A percentile compares a stretch with the other conserved stretches of the same genome.
Conservation (phyloP, 2,797 vertebrate species). For the Ispidina picta region DNA sequence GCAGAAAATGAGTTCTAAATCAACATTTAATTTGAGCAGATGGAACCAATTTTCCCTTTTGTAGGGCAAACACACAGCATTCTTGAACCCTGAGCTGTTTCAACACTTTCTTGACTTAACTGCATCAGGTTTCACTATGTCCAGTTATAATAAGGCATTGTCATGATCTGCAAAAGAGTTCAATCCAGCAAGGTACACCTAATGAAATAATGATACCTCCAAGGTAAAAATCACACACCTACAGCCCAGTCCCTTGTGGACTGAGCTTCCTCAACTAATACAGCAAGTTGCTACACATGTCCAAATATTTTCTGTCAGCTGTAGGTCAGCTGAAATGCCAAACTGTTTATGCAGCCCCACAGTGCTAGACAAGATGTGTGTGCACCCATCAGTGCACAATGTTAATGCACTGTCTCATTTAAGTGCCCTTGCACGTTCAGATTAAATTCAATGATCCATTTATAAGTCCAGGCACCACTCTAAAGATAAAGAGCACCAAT, state of each 20-base stretch:
- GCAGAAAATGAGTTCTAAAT: slow-evolving; percentile 65
- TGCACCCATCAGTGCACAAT: neutral
- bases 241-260: neutral
- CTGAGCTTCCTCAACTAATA: neutral
- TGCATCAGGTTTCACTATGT: slow-evolving; percentile 21
- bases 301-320: neutral
- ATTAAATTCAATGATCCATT: neutral
- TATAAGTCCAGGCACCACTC: neutral
- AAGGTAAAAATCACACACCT: neutral
- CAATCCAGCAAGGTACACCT: neutral
- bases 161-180: neutral
- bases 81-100: slow-evolving; percentile 25
- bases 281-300: neutral
- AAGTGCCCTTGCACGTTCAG: neutral
- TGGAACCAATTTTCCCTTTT: slow-evolving; percentile 66
- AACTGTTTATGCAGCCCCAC: neutral
- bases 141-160: neutral
- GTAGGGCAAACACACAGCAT: neutral
- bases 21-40: slow-evolving; percentile 63
- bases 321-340: neutral
- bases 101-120: slow-evolving; percentile 19
- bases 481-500: neutral
- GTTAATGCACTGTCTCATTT: neutral
- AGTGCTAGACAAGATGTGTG: neutral
- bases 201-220: neutral